These are phyloP conservation scores for Drosophila orena DNA, from an alignment of 1,140 invertebrate genomes.

Conservation along the genomic window DNA sequence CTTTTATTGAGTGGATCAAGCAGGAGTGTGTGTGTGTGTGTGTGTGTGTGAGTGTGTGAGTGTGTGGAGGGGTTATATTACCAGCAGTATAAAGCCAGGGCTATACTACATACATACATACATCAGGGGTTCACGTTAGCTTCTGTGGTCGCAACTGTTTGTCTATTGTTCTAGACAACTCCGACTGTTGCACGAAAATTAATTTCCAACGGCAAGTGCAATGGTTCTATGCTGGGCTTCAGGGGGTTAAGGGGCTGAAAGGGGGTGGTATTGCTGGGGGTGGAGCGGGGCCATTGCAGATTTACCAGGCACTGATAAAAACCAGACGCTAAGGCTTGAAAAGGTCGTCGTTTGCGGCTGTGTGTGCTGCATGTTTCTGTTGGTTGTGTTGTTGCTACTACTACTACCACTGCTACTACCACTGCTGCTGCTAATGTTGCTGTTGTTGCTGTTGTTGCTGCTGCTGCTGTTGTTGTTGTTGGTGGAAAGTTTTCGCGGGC, in stretches of 20 bases:
- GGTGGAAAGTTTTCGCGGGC: constrained; percentile 63
- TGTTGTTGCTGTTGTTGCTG: constrained; percentile 18
- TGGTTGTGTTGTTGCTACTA: constrained; percentile 28
- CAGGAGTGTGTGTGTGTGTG: not conserved
- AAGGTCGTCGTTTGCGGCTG: constrained; percentile 58
- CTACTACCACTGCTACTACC: constrained; percentile 2
- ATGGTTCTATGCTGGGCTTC: constrained; percentile 23
- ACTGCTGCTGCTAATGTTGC: not conserved
- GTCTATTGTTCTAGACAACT: constrained; percentile 75
- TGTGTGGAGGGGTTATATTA: not conserved
- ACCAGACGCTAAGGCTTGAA: constrained; percentile 73
- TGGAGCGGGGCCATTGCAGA: constrained; percentile 38
- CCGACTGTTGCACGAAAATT: constrained; percentile 79
- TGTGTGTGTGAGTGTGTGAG: not conserved
- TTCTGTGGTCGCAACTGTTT: constrained; percentile 57
- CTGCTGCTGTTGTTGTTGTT: constrained; percentile 17
- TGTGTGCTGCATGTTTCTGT: constrained; percentile 7
- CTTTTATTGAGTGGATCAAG: constrained; percentile 56
- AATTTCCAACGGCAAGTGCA: constrained; percentile 79
- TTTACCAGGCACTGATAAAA: constrained; percentile 77
- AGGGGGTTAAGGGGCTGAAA: not conserved
- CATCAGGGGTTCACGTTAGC: constrained; percentile 57
- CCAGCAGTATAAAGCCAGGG: constrained; percentile 1
- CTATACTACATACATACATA: constrained; percentile 10
- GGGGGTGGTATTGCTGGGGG: not conserved